These are phyloP conservation scores for Maconellicoccus hirsutus DNA, from an alignment of 1,140 invertebrate genomes.

Conservation along the genomic window DNA sequence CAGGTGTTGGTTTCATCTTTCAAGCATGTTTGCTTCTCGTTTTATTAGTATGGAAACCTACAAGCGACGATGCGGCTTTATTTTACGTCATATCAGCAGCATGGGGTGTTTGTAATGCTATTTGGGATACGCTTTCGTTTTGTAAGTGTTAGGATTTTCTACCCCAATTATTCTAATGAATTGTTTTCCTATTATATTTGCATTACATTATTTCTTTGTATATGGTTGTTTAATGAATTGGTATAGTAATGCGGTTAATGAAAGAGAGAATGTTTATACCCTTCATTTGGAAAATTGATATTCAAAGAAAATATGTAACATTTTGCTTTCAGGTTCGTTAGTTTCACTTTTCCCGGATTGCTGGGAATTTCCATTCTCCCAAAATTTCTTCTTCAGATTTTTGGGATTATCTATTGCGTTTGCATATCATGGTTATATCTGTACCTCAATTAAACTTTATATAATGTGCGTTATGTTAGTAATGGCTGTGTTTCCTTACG, in stretches of 20 bases:
- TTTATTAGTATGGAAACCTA: slow-evolving; percentile 48
- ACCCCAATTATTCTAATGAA: slow-evolving; percentile 4
- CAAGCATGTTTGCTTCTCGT: slow-evolving; percentile 53
- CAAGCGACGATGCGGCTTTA: slow-evolving; percentile 47
- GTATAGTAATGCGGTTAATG: neutral
- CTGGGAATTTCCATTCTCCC: slow-evolving; percentile 39
- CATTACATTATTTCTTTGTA: too few species aligned
- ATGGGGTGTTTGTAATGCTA: slow-evolving; percentile 61
- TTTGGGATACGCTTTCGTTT: slow-evolving; percentile 51
- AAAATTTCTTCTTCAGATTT: slow-evolving; percentile 37
- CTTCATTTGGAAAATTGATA: too few species aligned
- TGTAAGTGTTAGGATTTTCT: slow-evolving; percentile 30
- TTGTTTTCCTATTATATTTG: neutral
- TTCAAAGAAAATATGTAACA: neutral
- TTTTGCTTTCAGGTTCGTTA: slow-evolving; percentile 35
- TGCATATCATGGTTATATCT: slow-evolving; percentile 36
- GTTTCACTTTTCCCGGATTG: slow-evolving; percentile 36
- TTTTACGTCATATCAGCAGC: slow-evolving; percentile 57
- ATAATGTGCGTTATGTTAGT: slow-evolving; percentile 34
- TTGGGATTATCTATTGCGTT: slow-evolving; percentile 37
- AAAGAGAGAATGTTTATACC: too few species aligned
- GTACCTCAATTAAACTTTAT: slow-evolving; percentile 39
- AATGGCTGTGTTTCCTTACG: slow-evolving; percentile 35
- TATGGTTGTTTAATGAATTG: neutral
- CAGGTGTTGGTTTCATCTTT: slow-evolving; percentile 53